phyloP scores from a whole-genome alignment of 2,888 invertebrate genomes.

The Cynaeus angustus region DNA sequence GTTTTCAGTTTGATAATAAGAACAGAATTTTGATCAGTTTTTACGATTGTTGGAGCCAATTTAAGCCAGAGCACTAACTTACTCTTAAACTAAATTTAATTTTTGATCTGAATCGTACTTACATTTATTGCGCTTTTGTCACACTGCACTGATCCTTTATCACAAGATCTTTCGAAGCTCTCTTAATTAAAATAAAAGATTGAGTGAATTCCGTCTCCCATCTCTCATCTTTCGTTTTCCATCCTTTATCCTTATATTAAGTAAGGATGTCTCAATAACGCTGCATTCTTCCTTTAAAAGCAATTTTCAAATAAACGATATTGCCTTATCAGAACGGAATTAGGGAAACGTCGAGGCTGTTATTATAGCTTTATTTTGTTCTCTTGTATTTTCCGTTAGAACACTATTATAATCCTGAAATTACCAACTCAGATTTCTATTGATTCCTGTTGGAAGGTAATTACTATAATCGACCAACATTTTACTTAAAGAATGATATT shows the following conservation, averaged over 20 bases:
- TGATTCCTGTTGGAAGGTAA: constrained; percentile 2
- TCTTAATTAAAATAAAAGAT: neutral
- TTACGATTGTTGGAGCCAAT: too few species aligned
- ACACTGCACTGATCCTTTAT: too few species aligned
- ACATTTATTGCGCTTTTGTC: too few species aligned
- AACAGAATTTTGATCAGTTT: too few species aligned
- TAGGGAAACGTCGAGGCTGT: neutral
- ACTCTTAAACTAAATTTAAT: too few species aligned
- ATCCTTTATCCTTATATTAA: too few species aligned
- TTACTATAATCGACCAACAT: neutral
- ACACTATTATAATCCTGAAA: constrained; percentile 5
- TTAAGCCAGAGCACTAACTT: too few species aligned
- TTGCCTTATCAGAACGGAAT: constrained; percentile 4
- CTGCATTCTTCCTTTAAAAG: neutral
- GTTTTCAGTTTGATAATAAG: too few species aligned
- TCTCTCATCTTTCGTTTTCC: neutral
- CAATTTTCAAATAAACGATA: constrained; percentile 5
- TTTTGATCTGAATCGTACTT: too few species aligned
- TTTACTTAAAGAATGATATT: too few species aligned
- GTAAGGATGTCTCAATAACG: neutral
- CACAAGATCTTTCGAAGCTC: neutral
- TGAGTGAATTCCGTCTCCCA: neutral
- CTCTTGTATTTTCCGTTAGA: constrained; percentile 3
- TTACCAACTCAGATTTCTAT: neutral
- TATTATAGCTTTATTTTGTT: constrained; percentile 1